Base-by-base conservation (phyloP, 1,140 invertebrate genomes). In the Tetranychus urticae region DNA sequence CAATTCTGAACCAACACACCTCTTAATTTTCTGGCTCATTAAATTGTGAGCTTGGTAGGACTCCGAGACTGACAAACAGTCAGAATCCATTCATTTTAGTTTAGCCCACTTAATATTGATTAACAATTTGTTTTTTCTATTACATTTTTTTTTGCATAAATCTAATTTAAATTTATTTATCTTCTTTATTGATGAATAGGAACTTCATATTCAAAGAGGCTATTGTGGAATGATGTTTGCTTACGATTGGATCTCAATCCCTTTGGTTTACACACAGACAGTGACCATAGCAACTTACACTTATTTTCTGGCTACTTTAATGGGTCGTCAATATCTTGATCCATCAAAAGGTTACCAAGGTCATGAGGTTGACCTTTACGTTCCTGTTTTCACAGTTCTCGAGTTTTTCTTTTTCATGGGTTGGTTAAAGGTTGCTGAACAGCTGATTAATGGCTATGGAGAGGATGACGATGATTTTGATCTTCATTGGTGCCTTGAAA, bases 371-470 rank as follows among this genome's bases (percentile, higher is more conserved):
- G 68, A 69, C 63, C 60, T 68, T 35, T 68, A 65, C 55, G 59
- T 65, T 61, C 68, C 63, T 37, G 59, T 73, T 68, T 67, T 70
- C 50, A 68, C 65, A 31, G 62, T 66, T 71, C 79, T 80, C 57
- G 76, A 90, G 85, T 94, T 94, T 71, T 86, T 88, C 70, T 94
- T 94, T 73, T 96, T 93, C 76, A 84, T 94, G 67, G 90, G 91
- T 33, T 94, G 90, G 90, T 72, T 96, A 37, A 67, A 71, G 62
- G 69, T 73, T 31, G 72, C 72, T 5, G 72, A 74, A 58, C 67
- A 67, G 42, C 61, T 74, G 63, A 68, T 74, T 34, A 73, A 72
- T 66, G 73, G 70, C 23, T 77, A 76, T 65, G 76, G 76, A 6
- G 74, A 77, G 68, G 75, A 77, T 66, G 75, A 77, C 61, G 75